phyloP scores from a whole-genome alignment of 2,888 invertebrate genomes.

The Hipparchia sbordonii region DNA sequence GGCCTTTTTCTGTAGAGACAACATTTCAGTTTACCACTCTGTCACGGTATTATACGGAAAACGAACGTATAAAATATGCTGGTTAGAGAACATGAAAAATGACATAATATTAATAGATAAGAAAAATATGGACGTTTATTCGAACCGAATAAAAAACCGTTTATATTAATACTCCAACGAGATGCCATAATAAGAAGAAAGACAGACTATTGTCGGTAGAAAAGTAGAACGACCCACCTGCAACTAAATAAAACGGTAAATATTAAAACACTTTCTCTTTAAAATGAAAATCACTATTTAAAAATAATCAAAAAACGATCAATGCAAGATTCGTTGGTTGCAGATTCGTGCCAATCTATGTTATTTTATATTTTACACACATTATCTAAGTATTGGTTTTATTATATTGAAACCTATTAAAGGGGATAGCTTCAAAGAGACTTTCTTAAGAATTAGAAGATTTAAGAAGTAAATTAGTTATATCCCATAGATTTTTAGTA shows the following conservation, averaged over 20 bases:
- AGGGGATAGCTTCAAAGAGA: neutral
- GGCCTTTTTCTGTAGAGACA: no score
- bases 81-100: no score
- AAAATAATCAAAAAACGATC: neutral
- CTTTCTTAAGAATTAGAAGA: neutral
- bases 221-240: no score
- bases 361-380: conserved; percentile 3
- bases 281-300: neutral
- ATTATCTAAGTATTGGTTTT: neutral
- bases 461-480: conserved; percentile 26
- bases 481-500: conserved; percentile 21
- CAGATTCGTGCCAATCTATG: conserved; percentile 13
- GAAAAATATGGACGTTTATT: no score
- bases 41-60: no score
- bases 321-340: conserved; percentile 7
- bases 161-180: no score
- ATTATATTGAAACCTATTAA: neutral
- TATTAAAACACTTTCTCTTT: neutral
- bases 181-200: no score
- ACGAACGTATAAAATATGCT: no score
- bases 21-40: no score
- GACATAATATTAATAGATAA: no score
- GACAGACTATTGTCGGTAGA: no score
- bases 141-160: no score
- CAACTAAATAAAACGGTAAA: conserved; percentile 10